Evolutionary conservation across 2,888 invertebrate genomes (phyloP).

Genomic region (Amphipoea oculea): DNA sequence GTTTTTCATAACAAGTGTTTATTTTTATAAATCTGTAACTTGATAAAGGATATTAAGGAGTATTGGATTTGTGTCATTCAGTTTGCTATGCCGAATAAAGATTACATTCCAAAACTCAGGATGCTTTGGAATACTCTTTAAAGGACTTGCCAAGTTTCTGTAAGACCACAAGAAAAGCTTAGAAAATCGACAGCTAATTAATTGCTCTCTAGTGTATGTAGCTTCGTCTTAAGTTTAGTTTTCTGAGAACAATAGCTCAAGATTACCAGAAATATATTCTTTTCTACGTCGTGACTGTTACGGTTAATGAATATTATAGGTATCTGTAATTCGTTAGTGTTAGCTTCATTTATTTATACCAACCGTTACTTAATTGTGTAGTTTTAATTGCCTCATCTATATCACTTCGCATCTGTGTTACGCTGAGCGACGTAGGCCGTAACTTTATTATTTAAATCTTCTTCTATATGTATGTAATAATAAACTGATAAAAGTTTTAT

Average conservation of each 20-base stretch:
- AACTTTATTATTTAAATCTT: slow-evolving; percentile 65
- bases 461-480: slow-evolving; percentile 71
- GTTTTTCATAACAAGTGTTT: slow-evolving; percentile 49
- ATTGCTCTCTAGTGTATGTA: slow-evolving; percentile 54
- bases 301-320: slow-evolving; percentile 63
- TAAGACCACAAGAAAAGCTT: slow-evolving; percentile 49
- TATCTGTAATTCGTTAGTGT: slow-evolving; percentile 61
- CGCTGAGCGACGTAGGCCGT: slow-evolving; percentile 61
- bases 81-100: slow-evolving; percentile 53
- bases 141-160: slow-evolving; percentile 51
- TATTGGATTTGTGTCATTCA: slow-evolving; percentile 39
- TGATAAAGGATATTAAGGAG: slow-evolving; percentile 22
- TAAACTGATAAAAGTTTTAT: slow-evolving; percentile 80
- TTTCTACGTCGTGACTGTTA: slow-evolving; percentile 65
- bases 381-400: slow-evolving; percentile 70
- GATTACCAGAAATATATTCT: slow-evolving; percentile 65
- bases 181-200: slow-evolving; percentile 55
- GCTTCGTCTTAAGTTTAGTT: slow-evolving; percentile 57
- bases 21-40: slow-evolving; percentile 45
- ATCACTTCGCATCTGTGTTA: slow-evolving; percentile 65
- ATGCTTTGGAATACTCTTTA: slow-evolving; percentile 53
- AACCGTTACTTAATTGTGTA: slow-evolving; percentile 80
- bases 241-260: slow-evolving; percentile 64
- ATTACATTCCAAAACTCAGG: slow-evolving; percentile 54
- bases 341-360: slow-evolving; percentile 68